Evolutionary conservation across 1,140 invertebrate genomes (phyloP).

Genomic region (Odontomachus brunneus): DNA sequence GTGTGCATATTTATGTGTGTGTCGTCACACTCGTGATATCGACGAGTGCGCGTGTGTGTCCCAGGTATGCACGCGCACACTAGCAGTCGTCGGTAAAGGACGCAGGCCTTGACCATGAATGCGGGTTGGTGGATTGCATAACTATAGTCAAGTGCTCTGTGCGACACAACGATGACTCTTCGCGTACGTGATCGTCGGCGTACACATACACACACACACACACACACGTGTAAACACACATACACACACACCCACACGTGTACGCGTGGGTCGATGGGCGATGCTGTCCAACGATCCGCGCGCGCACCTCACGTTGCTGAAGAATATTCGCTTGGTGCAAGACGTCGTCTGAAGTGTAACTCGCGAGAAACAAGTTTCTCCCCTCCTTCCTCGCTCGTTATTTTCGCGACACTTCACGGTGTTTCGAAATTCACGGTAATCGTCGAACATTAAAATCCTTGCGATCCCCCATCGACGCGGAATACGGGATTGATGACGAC

Average conservation of each 20-base stretch:
- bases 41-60: constrained; percentile 11
- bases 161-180: constrained; percentile 63
- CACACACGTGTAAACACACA: not conserved
- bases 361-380: not conserved
- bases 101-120: constrained; percentile 82
- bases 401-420: no score
- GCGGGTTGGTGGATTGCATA: constrained; percentile 80
- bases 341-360: not conserved
- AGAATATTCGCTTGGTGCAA: not conserved
- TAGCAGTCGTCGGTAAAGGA: constrained; percentile 54
- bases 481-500: no score
- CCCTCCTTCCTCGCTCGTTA: no score
- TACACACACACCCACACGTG: not conserved
- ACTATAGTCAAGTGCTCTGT: constrained; percentile 78
- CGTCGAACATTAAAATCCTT: no score
- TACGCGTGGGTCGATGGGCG: constrained; percentile 66
- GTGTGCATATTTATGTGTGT: not conserved
- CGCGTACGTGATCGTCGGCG: constrained; percentile 43
- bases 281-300: constrained; percentile 20
- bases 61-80: constrained; percentile 2
- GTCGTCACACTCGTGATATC: constrained; percentile 44
- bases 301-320: constrained; percentile 1
- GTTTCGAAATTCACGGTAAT: no score
- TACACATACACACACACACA: not conserved
- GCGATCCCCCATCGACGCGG: no score